phyloP scores from a whole-genome alignment of 1,140 invertebrate species.

The Metaphire vulgaris region DNA sequence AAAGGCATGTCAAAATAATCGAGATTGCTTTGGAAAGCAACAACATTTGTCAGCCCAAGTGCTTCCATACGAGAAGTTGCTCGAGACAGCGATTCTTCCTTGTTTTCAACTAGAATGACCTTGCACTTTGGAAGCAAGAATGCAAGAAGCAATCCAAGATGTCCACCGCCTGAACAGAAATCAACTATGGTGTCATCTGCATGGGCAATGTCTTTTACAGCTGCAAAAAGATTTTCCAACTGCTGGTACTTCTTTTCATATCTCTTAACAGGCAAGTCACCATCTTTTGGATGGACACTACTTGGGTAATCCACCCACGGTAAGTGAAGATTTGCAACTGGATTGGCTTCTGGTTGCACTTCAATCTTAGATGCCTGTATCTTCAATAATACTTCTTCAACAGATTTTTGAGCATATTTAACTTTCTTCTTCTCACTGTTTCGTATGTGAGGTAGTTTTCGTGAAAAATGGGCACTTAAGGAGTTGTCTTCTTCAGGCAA shows the following conservation, averaged over 20 bases:
- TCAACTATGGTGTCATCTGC: slow-evolving; percentile 68
- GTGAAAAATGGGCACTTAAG: too few species aligned
- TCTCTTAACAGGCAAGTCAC: slow-evolving; percentile 66
- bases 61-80: slow-evolving; percentile 65
- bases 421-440: not conserved
- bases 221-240: slow-evolving; percentile 76
- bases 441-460: not conserved
- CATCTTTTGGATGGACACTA: slow-evolving; percentile 66
- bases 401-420: slow-evolving; percentile 1
- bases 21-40: slow-evolving; percentile 50
- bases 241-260: slow-evolving; percentile 76
- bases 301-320: slow-evolving; percentile 62
- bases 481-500: not conserved
- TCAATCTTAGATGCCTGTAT: not conserved
- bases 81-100: slow-evolving; percentile 73
- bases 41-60: slow-evolving; percentile 68
- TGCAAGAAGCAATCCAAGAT: slow-evolving; percentile 80
- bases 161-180: slow-evolving; percentile 88
- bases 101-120: slow-evolving; percentile 83
- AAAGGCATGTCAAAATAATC: slow-evolving; percentile 56
- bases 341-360: not conserved
- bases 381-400: not conserved
- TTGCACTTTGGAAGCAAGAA: slow-evolving; percentile 62
- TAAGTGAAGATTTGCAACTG: slow-evolving; percentile 32
- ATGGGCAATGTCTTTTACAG: slow-evolving; percentile 64